Percentiles rank a stretch among this genome's conserved stretches.
These are phyloP conservation scores for zebrafish (Danio rerio) DNA, from an alignment of 2,113 vertebrate species.

Conservation along the genomic window DNA sequence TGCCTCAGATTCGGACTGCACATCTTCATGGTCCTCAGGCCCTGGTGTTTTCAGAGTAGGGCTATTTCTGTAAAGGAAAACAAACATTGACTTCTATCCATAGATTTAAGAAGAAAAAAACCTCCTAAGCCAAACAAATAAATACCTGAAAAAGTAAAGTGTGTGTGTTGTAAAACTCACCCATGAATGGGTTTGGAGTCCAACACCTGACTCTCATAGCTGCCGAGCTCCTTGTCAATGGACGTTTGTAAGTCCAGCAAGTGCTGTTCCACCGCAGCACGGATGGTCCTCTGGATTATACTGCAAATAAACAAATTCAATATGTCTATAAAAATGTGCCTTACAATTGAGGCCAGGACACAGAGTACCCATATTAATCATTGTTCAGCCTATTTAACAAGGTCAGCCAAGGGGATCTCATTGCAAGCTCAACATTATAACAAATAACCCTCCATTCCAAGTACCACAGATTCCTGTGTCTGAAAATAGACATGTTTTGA, in stretches of 20 bases:
- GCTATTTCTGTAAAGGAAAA: conserved; percentile 25
- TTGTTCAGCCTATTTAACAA: conserved; percentile 17
- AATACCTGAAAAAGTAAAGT: neutral
- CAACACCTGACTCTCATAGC: conserved; percentile 69
- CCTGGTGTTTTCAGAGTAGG: conserved; percentile 33
- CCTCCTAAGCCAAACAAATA: neutral
- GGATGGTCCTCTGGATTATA: conserved; percentile 89
- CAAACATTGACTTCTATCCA: neutral
- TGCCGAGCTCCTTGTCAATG: conserved; percentile 83
- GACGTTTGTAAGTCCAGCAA: conserved; percentile 90
- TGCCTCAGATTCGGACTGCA: conserved; percentile 34
- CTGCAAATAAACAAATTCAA: conserved; percentile 71
- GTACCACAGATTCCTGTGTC: conserved; percentile 14
- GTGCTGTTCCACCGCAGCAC: conserved; percentile 91
- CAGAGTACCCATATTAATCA: neutral
- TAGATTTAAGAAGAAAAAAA: neutral
- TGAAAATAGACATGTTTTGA: conserved; percentile 34
- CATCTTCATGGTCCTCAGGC: conserved; percentile 38
- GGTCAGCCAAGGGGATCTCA: conserved; percentile 16
- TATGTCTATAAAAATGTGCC: neutral
- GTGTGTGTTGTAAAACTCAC: conserved; percentile 30
- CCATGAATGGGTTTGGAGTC: conserved; percentile 50
- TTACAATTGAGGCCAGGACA: conserved; percentile 6
- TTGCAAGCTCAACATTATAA: conserved; percentile 1
- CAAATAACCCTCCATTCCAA: conserved; percentile 31